Evolutionary conservation across 2,113 vertebrate species (phyloP), one percentile per base, ranked within the genome.

Genomic region (Balaenoptera acutorostrata): DNA sequence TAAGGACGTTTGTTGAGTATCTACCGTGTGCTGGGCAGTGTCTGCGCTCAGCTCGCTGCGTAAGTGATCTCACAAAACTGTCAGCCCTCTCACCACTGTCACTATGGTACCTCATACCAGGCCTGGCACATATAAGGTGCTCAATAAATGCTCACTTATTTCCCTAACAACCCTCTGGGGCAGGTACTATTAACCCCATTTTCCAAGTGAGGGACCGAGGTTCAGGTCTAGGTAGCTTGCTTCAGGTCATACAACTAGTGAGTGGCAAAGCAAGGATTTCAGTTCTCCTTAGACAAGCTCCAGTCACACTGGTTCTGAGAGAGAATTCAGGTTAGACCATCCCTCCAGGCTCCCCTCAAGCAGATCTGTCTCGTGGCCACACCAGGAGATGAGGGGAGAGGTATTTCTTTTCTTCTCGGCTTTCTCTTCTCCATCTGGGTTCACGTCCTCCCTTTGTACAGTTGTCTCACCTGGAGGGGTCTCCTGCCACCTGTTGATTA

Each of bases 401-500:
- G 6, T 41, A 2, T 80, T 68, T 66, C 55, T 87, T 95, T 59
- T 18, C 61, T 71, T 46, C 75, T n/a, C 64, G 69, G 41, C 14
- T 55, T 77, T 33, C 55, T 71, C 55, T 80, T 82, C 74, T 93
- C 83, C 41, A 36, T 49, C 69, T 75, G 89, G 78, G 27, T 49
- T 64, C 33, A 5, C 64, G 74, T 64, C 17, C 44, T 93, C 69
- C 66, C n/a, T 55, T 20, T 27, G 8, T 90, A n/a, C 14, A 71
- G 33, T 82, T 78, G 68, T 33, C 78, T 95, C 27, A 97, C 88
- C 88, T 75, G 57, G 49, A 74, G 75, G 29, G 14, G 31, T 46
- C 78, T 66, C 41, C 61, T 81, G 68, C 78, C 68, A 52, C 80
- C 55, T 93, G 87, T 31, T 64, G 96, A 96, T 94, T 64, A 68